These are phyloP conservation scores for Pampus argenteus DNA, from an alignment of 2,797 vertebrate species.

Conservation along the genomic window DNA sequence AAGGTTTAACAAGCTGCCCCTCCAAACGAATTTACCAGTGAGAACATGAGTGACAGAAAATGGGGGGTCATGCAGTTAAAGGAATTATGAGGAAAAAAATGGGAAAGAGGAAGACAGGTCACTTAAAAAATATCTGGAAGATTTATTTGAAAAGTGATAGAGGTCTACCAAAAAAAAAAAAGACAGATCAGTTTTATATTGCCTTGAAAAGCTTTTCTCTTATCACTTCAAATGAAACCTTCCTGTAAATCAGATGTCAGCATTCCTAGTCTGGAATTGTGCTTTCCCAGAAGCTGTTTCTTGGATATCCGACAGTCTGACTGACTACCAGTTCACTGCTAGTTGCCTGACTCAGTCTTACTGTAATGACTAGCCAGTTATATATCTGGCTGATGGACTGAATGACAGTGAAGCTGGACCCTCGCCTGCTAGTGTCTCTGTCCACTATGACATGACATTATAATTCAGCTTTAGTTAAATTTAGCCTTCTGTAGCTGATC, in stretches of 20 bases:
- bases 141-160: constrained; percentile 1
- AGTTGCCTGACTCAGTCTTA: background rate
- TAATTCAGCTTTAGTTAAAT: constrained; percentile 12
- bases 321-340: background rate
- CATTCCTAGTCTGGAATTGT: constrained; percentile 53
- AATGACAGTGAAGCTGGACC: background rate
- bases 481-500: constrained; percentile 11
- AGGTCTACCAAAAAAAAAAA: constrained; percentile 16
- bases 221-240: constrained; percentile 25
- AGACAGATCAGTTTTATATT: constrained; percentile 22
- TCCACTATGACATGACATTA: background rate
- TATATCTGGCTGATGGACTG: constrained; percentile 3
- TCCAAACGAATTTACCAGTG: constrained; percentile 8
- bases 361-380: constrained; percentile 2
- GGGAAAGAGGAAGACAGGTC: background rate
- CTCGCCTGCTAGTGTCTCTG: background rate
- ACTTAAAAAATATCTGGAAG: constrained; percentile 26
- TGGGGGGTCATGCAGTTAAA: background rate
- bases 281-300: constrained; percentile 22
- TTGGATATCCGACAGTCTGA: constrained; percentile 26
- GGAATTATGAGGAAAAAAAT: constrained; percentile 16
- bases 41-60: constrained; percentile 24
- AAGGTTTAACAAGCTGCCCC: constrained; percentile 41
- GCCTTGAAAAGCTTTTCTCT: constrained; percentile 8
- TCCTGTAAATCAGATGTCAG: constrained; percentile 43